phyloP scores from a whole-genome alignment of 2,888 invertebrate species.

The Criorhina ranunculi region DNA sequence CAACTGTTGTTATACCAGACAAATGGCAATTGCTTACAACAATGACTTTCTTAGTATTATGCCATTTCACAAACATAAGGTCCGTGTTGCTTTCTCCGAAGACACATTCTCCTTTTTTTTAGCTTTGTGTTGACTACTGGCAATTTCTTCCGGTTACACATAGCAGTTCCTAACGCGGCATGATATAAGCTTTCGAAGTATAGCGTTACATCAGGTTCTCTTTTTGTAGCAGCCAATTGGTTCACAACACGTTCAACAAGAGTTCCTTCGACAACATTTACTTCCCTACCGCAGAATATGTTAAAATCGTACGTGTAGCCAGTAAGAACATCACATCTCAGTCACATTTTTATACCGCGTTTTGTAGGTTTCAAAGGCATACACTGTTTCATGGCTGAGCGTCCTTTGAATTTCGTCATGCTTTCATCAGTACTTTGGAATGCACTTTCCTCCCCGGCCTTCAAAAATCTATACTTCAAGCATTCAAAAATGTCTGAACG shows the following conservation, averaged over 20 bases:
- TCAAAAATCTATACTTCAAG: too few species aligned
- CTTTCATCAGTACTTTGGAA: too few species aligned
- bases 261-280: background rate
- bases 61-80: background rate
- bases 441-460: too few species aligned
- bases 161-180: background rate
- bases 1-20: too few species aligned
- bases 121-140: too few species aligned
- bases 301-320: conserved; percentile 33
- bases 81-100: background rate
- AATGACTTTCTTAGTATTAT: background rate
- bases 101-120: background rate
- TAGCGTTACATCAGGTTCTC: background rate
- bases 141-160: background rate
- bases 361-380: too few species aligned
- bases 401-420: too few species aligned
- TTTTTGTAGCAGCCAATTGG: background rate
- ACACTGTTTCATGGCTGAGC: too few species aligned
- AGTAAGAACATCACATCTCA: conserved; percentile 11
- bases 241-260: background rate
- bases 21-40: too few species aligned
- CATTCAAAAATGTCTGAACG: too few species aligned
- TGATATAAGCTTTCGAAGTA: background rate
- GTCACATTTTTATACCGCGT: conserved; percentile 30
- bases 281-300: conserved; percentile 22